phyloP scores from a whole-genome alignment of 2,888 invertebrate genomes.

The Melipona beecheii region DNA sequence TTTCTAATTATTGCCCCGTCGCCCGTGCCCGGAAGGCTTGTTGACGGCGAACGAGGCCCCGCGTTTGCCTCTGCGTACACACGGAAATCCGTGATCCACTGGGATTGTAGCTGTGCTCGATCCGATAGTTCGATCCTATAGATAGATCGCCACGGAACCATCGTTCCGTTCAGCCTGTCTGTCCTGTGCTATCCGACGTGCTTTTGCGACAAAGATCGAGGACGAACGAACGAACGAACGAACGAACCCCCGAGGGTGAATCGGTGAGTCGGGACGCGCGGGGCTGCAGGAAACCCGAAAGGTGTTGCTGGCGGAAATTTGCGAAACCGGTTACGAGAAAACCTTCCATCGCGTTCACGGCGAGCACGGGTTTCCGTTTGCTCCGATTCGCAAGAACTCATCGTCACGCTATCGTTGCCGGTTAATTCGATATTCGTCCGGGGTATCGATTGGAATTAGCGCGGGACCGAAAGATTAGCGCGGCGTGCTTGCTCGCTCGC shows the following conservation, averaged over 20 bases:
- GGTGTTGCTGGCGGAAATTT: slow-evolving; percentile 27
- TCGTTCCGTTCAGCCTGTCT: slow-evolving; percentile 5
- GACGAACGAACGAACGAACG: neutral
- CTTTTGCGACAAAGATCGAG: slow-evolving; percentile 19
- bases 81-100: slow-evolving; percentile 56
- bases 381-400: slow-evolving; percentile 13
- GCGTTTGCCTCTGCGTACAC: slow-evolving; percentile 52
- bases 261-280: neutral
- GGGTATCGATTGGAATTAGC: slow-evolving; percentile 50
- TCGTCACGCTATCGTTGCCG: slow-evolving; percentile 33
- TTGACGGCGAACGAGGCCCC: slow-evolving; percentile 43
- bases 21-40: slow-evolving; percentile 64
- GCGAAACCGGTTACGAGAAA: neutral
- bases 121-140: slow-evolving; percentile 46
- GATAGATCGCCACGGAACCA: slow-evolving; percentile 33
- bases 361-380: slow-evolving; percentile 23
- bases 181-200: neutral
- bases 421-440: slow-evolving; percentile 35
- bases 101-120: slow-evolving; percentile 11
- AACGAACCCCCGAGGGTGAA: neutral
- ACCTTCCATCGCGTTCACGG: neutral
- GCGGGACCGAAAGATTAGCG: slow-evolving; percentile 55
- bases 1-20: slow-evolving; percentile 76
- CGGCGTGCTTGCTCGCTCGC: slow-evolving; percentile 47
- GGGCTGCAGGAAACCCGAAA: slow-evolving; percentile 19